These are phyloP conservation scores for Galeopterus variegatus DNA, from an alignment of 2,113 vertebrate species.

Conservation along the genomic window DNA sequence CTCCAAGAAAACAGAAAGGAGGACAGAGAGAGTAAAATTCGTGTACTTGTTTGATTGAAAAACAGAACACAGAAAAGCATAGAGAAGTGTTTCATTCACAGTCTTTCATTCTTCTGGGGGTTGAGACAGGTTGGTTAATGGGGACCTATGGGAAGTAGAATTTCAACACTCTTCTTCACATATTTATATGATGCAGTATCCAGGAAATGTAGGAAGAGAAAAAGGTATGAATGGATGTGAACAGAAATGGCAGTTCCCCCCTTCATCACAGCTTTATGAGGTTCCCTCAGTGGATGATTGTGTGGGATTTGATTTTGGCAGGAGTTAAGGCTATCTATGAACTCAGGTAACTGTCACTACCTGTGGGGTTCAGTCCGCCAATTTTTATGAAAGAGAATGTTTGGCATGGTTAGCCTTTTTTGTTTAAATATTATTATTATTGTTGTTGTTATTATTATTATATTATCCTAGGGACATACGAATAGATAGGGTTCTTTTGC, in stretches of 20 bases:
- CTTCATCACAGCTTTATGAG: background rate
- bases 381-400: background rate
- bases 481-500: too few relatives aligned
- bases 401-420: background rate
- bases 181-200: rapidly evolving
- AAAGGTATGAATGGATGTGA: too few relatives aligned
- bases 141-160: background rate
- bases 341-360: background rate
- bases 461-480: too few relatives aligned
- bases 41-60: background rate
- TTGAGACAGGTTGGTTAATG: background rate
- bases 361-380: background rate
- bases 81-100: background rate
- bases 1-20: background rate
- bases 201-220: background rate
- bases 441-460: background rate
- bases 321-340: background rate
- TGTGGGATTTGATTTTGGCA: background rate
- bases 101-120: background rate
- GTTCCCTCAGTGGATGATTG: background rate
- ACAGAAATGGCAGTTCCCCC: rapidly evolving
- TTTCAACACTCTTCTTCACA: background rate
- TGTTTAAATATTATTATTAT: background rate
- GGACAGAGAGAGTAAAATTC: rapidly evolving
- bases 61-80: background rate